Base-by-base conservation (phyloP, 2,888 invertebrate species). In the Micropterix aruncella region DNA sequence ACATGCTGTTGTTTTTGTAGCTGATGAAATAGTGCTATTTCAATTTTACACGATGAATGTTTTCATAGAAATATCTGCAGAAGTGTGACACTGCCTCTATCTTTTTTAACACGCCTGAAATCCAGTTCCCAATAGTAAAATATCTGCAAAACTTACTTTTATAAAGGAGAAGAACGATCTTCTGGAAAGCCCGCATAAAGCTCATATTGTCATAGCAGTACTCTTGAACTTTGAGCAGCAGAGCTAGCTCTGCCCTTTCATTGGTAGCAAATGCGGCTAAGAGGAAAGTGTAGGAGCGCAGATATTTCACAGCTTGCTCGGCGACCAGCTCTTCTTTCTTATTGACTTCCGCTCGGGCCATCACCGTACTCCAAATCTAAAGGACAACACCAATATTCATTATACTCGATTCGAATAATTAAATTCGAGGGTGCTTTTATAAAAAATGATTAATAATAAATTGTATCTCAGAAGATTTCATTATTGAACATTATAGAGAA, bases 121-220 rank as follows among this genome's bases (percentile, higher is more conserved):
- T 27, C 12, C 3, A 19, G 37, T 5, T 18, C 7, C 18, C 12
- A 36, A 27, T 3, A 7, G 37, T 18, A 12, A 27, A 12, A 27
- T 27, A n/a, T n/a, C n/a, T n/a, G n/a, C n/a, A n/a, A 46, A 7
- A 60, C 72, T 64, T 65, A 83, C 87, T 89, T 79, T 92, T 94
- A 74, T 96, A 96, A 71, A 95, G 84, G 61, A 95, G 81, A 67
- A 95, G 79, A 57, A 96, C 84, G 58, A 96, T 92, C 74, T 95
- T 95, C 65, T 91, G 91, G 80, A 96, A 96, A 65, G 91, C 91
- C 63, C 92, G 91, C 91, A 96, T 92, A 69, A 96, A 96, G 65
- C 88, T 91, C 94, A 95, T 95, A 74, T 96, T 95, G 63, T 94
- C 94, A 66, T 96, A 96, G 70, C 95, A 96, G 69, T 88, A 96